Conservation (phyloP, 2,888 invertebrate species). For the Adelognathus sp. region DNA sequence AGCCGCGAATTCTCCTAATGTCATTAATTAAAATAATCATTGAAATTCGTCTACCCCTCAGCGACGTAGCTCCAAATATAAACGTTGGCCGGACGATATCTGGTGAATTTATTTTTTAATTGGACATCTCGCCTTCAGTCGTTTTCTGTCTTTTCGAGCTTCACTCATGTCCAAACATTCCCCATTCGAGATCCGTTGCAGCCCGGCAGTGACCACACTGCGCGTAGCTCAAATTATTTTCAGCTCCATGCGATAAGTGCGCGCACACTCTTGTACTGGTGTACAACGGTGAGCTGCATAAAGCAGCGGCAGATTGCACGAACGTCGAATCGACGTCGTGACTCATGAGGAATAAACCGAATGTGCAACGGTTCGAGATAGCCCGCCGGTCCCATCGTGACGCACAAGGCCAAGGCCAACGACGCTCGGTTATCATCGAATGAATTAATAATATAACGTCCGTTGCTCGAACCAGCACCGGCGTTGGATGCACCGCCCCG, state of each 20-base stretch:
- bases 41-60: not conserved
- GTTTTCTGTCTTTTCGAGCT: not conserved
- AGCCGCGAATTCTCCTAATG: not conserved
- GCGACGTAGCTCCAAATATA: not conserved
- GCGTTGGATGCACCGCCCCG: conserved; percentile 21
- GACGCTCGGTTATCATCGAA: conserved; percentile 70
- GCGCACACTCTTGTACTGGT: conserved; percentile 24
- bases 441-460: conserved; percentile 70
- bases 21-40: not conserved
- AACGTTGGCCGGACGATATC: not conserved
- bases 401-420: conserved; percentile 75
- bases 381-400: conserved; percentile 51
- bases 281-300: not conserved
- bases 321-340: conserved; percentile 56
- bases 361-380: conserved; percentile 55
- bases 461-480: conserved; percentile 8
- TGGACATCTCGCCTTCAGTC: not conserved
- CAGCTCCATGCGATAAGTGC: conserved; percentile 9
- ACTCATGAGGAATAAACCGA: conserved; percentile 73
- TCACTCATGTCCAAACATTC: no score
- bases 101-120: not conserved
- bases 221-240: conserved; percentile 23
- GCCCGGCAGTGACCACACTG: not conserved
- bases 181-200: not conserved
- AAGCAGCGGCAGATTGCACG: conserved; percentile 16